These are phyloP conservation scores for Hoplostethus atlanticus DNA, from an alignment of 2,797 vertebrate species.

Conservation along the genomic window DNA sequence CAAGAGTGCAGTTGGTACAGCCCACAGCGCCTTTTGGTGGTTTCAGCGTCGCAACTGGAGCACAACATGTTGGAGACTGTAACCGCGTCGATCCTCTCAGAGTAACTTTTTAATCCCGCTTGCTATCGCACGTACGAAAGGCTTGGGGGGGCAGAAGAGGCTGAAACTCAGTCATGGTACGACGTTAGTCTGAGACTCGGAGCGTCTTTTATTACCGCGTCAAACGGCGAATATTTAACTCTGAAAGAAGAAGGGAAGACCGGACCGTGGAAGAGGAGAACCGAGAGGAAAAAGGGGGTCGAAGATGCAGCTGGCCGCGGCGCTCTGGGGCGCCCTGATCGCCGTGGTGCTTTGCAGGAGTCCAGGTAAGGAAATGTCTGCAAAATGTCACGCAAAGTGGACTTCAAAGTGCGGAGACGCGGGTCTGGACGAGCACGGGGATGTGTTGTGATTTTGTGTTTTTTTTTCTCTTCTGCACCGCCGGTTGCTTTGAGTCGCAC, in stretches of 20 bases:
- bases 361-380: constrained; percentile 76
- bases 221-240: constrained; percentile 51
- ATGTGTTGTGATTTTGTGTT: background rate
- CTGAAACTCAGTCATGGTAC: constrained; percentile 73
- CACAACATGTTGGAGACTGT: constrained; percentile 81
- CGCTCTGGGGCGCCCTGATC: constrained; percentile 79
- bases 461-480: background rate
- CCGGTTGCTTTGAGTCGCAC: constrained; percentile 1
- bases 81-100: constrained; percentile 5
- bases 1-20: constrained; percentile 71
- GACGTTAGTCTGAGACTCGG: constrained; percentile 62
- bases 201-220: constrained; percentile 55
- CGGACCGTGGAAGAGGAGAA: constrained; percentile 48
- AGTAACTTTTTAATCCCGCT: constrained; percentile 77
- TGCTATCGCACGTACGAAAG: constrained; percentile 50
- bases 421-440: background rate
- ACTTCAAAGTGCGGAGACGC: constrained; percentile 5
- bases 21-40: constrained; percentile 80
- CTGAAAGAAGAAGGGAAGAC: constrained; percentile 54
- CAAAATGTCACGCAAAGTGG: background rate
- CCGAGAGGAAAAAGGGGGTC: constrained; percentile 60
- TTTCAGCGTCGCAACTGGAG: constrained; percentile 55
- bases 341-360: constrained; percentile 76
- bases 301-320: constrained; percentile 80
- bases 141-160: constrained; percentile 43